Conservation (phyloP, 2,113 vertebrate genomes). For the Amphiprion percula region DNA sequence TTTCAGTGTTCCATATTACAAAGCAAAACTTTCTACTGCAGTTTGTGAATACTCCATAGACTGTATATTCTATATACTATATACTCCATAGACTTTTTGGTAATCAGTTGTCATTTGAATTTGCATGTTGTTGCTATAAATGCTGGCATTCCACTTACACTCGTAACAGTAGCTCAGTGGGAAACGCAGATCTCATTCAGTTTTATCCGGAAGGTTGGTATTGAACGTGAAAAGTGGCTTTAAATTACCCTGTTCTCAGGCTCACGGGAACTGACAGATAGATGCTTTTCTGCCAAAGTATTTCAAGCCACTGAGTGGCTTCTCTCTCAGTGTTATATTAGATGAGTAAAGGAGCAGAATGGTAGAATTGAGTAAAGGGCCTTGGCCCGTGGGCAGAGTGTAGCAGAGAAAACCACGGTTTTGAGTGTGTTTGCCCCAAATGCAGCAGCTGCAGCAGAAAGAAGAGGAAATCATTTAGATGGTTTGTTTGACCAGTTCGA, state of each 20-base stretch:
- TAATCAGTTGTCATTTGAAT: neutral
- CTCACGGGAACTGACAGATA: conserved; percentile 54
- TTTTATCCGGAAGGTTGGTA: conserved; percentile 61
- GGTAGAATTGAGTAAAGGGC: conserved; percentile 74
- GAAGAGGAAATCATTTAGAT: conserved; percentile 65
- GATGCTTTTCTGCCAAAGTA: conserved; percentile 55
- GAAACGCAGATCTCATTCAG: conserved; percentile 61
- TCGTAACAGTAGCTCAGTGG: conserved; percentile 24
- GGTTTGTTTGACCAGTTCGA: conserved; percentile 56
- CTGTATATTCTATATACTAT: no score
- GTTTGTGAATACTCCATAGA: no score
- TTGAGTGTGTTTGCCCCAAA: conserved; percentile 41
- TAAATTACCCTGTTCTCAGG: conserved; percentile 62
- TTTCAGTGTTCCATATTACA: neutral
- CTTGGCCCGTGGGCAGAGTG: conserved; percentile 55
- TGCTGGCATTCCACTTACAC: conserved; percentile 18
- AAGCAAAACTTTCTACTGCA: no score
- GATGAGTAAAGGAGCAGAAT: conserved; percentile 57
- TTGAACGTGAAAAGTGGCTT: conserved; percentile 74
- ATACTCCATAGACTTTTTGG: no score
- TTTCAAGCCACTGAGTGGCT: conserved; percentile 48
- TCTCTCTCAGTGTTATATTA: conserved; percentile 68
- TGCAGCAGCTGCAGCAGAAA: conserved; percentile 63
- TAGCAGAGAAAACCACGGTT: conserved; percentile 50
- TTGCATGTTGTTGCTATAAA: conserved; percentile 7